Conservation (phyloP, 1,140 invertebrate genomes). For the Nasonia longicornis region DNA sequence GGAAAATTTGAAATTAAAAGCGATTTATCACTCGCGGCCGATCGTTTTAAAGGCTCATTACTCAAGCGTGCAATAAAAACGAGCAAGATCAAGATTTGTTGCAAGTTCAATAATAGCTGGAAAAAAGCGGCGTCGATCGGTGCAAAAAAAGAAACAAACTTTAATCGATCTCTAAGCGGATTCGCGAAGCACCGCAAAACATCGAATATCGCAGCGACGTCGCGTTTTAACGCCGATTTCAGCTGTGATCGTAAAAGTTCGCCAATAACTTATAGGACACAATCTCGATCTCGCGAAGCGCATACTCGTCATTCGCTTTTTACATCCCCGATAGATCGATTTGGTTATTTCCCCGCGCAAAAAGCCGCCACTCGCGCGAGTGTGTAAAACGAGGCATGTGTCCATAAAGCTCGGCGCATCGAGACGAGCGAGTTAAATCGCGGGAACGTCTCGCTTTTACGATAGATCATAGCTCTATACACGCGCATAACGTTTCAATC, state of each 20-base stretch:
- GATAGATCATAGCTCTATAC: constrained; percentile 6
- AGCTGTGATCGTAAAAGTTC: background rate
- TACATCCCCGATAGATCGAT: background rate
- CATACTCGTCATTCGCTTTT: background rate
- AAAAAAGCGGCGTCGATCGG: background rate
- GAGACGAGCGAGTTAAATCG: constrained; percentile 4
- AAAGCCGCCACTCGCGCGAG: background rate
- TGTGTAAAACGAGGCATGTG: background rate
- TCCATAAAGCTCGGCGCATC: background rate
- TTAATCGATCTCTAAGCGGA: too few relatives aligned
- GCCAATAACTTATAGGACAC: background rate
- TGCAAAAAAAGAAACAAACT: background rate
- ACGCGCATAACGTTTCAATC: constrained; percentile 6
- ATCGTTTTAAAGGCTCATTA: background rate
- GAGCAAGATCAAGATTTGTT: background rate
- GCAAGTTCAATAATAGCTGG: background rate
- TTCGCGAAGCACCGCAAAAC: too few relatives aligned
- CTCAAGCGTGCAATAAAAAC: background rate
- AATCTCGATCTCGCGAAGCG: too few relatives aligned
- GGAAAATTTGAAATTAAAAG: background rate
- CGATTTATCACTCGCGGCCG: background rate
- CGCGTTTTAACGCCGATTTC: background rate
- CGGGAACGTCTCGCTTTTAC: background rate
- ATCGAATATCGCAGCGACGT: too few relatives aligned
- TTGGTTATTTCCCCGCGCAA: background rate